phyloP scores from a whole-genome alignment of 2,113 vertebrate genomes.

The Cynocephalus volans region DNA sequence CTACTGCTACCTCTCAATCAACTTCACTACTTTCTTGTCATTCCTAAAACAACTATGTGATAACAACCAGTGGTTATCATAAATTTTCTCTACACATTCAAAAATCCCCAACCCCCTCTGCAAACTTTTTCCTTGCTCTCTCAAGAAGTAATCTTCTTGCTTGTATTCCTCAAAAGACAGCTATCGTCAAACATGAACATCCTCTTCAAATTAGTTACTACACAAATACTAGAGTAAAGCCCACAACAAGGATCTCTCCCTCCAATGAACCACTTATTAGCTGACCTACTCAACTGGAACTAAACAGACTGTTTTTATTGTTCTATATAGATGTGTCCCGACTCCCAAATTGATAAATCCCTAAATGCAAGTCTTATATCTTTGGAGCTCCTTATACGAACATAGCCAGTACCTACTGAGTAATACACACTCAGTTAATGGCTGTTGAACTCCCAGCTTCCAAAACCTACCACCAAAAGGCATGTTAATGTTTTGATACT shows the following conservation, averaged over 20 bases:
- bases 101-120: neutral
- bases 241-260: neutral
- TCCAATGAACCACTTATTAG: neutral
- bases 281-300: neutral
- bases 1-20: neutral
- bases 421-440: neutral
- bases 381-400: neutral
- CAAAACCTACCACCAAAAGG: neutral
- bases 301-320: neutral
- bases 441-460: neutral
- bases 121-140: neutral
- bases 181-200: neutral
- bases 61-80: neutral
- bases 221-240: neutral
- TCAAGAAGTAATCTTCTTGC: neutral
- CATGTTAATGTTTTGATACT: neutral
- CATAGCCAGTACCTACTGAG: neutral
- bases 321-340: neutral
- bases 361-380: neutral
- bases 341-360: neutral
- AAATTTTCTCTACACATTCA: neutral
- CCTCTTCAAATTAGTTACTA: conserved; percentile 32
- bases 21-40: neutral
- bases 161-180: neutral
- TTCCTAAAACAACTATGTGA: neutral